These are phyloP conservation scores for Macaria notata DNA, from an alignment of 2,888 invertebrate genomes.

Conservation along the genomic window DNA sequence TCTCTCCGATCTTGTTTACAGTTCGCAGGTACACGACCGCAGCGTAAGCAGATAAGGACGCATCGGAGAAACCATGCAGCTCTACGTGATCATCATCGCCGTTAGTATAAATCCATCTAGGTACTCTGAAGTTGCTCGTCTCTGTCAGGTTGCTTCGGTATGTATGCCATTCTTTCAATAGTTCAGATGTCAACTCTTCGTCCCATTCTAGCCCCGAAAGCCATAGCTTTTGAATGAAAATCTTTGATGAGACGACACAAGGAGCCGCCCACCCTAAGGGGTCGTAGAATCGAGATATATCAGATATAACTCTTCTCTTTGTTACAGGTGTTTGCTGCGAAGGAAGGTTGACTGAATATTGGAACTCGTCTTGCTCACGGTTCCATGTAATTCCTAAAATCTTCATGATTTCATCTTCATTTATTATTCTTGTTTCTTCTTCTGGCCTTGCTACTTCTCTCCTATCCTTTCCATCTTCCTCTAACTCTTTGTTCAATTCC, in stretches of 20 bases:
- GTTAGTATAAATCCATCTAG: neutral
- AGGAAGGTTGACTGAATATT: too few relatives aligned
- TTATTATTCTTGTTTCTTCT: too few relatives aligned
- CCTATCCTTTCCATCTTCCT: neutral
- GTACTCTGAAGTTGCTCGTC: neutral
- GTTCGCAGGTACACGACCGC: neutral
- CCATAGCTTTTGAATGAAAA: too few relatives aligned
- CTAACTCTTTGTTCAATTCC: neutral
- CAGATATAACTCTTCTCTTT: too few relatives aligned
- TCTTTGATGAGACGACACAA: too few relatives aligned
- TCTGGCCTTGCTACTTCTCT: too few relatives aligned
- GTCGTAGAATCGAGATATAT: slow-evolving; percentile 1
- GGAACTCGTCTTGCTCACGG: too few relatives aligned
- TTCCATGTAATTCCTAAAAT: neutral
- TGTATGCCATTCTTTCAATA: neutral
- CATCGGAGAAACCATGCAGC: neutral
- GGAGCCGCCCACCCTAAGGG: too few relatives aligned
- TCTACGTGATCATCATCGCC: neutral
- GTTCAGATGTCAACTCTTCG: neutral
- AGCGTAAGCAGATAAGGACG: neutral
- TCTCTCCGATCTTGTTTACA: neutral
- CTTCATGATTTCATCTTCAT: neutral
- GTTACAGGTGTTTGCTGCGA: neutral
- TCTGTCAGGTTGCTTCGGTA: neutral
- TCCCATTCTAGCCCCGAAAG: too few relatives aligned